Evolutionary conservation across 2,797 vertebrate species (phyloP), one percentile per base, ranked within the genome.

Genomic region (Coregonus ussuriensis): DNA sequence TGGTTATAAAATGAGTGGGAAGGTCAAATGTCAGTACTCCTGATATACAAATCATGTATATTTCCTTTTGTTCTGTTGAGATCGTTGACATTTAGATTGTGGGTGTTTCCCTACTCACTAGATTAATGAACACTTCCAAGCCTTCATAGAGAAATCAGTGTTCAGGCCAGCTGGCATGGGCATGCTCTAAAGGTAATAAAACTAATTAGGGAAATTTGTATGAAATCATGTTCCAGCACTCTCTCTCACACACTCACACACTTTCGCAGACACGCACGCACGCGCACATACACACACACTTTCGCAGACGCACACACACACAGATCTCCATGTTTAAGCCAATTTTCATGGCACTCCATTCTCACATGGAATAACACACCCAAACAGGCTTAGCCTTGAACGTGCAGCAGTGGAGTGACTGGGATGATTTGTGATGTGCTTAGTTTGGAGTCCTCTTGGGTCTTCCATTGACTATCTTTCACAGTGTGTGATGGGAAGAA

Each of bases 391-490:
- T 80, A 81, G 77, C 76, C 54, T 78, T 68, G 62, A 74, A 81
- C 77, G 76, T 83, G 82, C 78, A 81, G 80, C 70, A 18, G 1
- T 13, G 37, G 85, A 80, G 77, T 78, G 68, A 71, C 67, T 71
- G n/a, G 72, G 74, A 85, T 87, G 86, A 91, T 90, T 87, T 91
- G 85, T 67, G 16, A 81, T 72, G 81, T 80, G 78, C 80, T 83
- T 81, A 83, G 73, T 78, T 83, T 11, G 41, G 9, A 47, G 76
- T 82, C 89, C 85, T 81, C 1, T 65, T 72, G 73, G 86, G 83
- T 79, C 70, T 84, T 15, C 13, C 76, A 77, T 78, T 81, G 83
- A 88, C 79, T 87, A 62, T 63, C 77, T 31, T 79, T 87, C 53
- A 56, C 41, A 85, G 76, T 59, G 77, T 81, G 65, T 71, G 82